These are phyloP conservation scores for Dryoscopus gambensis DNA, from an alignment of 2,113 vertebrate genomes.

Conservation along the genomic window DNA sequence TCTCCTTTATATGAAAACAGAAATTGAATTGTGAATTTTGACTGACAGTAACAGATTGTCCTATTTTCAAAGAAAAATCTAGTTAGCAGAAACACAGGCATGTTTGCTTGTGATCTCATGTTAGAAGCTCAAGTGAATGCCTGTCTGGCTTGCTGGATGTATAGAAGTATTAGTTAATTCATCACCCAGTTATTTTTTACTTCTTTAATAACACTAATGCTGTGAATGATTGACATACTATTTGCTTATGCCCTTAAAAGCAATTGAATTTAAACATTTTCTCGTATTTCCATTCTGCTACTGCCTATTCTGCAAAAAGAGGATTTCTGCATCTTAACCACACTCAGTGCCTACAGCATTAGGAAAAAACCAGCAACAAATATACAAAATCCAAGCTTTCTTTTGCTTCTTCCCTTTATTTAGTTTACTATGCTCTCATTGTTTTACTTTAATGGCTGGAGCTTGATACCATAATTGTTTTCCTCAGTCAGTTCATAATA, in stretches of 20 bases:
- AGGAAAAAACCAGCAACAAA: background rate
- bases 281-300: background rate
- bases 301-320: background rate
- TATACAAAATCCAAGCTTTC: background rate
- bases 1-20: constrained; percentile 31
- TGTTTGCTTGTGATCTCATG: background rate
- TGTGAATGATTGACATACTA: background rate
- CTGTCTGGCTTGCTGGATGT: background rate
- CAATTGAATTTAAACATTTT: background rate
- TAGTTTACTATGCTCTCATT: background rate
- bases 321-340: background rate
- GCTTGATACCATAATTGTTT: constrained; percentile 46
- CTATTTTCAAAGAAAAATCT: constrained; percentile 24
- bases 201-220: background rate
- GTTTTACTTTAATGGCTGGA: constrained; percentile 40
- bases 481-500: constrained; percentile 54
- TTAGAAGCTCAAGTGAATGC: background rate
- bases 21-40: constrained; percentile 27
- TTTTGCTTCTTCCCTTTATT: background rate
- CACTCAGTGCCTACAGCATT: background rate
- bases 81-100: constrained; percentile 4
- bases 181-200: background rate
- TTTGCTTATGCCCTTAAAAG: background rate
- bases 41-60: constrained; percentile 27
- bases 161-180: background rate